These are phyloP conservation scores for Poeciliopsis turneri DNA, from an alignment of 2,797 vertebrate genomes.

Conservation along the genomic window DNA sequence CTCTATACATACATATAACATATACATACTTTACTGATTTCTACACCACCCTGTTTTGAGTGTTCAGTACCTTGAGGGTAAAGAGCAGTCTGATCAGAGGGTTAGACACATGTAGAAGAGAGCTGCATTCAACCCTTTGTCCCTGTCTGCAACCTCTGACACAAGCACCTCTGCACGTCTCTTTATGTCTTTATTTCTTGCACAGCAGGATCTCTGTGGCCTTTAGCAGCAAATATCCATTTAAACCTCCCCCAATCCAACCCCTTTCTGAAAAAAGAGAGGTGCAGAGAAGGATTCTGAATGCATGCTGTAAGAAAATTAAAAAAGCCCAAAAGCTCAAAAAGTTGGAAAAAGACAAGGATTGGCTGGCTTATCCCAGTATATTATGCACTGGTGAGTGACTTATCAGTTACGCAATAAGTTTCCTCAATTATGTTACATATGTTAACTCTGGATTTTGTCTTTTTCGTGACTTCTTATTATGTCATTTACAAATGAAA, in stretches of 20 bases:
- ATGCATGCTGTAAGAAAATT: constrained; percentile 3
- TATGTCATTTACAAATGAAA: constrained; percentile 8
- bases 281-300: constrained; percentile 3
- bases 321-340: constrained; percentile 5
- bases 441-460: neutral
- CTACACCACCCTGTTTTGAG: constrained; percentile 24
- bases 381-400: neutral
- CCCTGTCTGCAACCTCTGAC: constrained; percentile 31
- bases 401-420: neutral
- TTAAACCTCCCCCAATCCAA: constrained; percentile 51
- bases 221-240: constrained; percentile 66
- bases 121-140: constrained; percentile 21
- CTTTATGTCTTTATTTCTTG: constrained; percentile 55
- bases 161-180: constrained; percentile 36
- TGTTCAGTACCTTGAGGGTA: constrained; percentile 30
- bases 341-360: constrained; percentile 21
- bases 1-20: neutral
- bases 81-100: constrained; percentile 42
- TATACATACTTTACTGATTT: neutral
- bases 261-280: constrained; percentile 21
- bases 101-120: constrained; percentile 41
- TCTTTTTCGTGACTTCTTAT: neutral
- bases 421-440: neutral
- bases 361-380: neutral
- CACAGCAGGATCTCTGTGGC: constrained; percentile 54